Evolutionary conservation across 2,113 vertebrate genomes (phyloP), one percentile per base, ranked within the genome.

Genomic region (Vidua macroura): DNA sequence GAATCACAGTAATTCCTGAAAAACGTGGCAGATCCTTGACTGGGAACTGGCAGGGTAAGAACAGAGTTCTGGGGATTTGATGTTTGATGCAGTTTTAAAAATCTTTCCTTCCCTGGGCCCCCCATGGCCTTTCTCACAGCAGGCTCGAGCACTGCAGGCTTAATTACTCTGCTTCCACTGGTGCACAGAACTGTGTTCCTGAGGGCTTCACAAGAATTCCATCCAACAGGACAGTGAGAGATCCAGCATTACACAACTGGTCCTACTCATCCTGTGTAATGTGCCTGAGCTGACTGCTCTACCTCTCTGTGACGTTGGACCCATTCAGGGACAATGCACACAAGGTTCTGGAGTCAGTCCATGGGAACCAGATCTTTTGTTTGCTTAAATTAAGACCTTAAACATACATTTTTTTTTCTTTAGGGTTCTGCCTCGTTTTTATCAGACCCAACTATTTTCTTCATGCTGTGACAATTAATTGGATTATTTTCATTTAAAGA

Each of bases 401-500:
- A 89, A 20, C 12, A n/a, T 19, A 6, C 7, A 0, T 60, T 82
- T 80, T 1, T 82, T 85, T 67, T 88, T 21, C 21, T 67, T 81
- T 43, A 72, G 30, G 13, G 27, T 58, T 76, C 37, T 46, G 22
- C 35, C 22, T 91, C 0, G 0, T 78, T 68, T 88, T 78, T 68
- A 41, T 46, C 70, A 89, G 73, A 79, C 44, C 16, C 13, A 70
- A 78, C n/a, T 49, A 17, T 72, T 92, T 91, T 41, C 66, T 84
- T 86, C 67, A 37, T 27, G 53, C 80, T 78, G 53, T 64, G 88
- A 59, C 83, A 91, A 83, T 76, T 96, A 84, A 84, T 92, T 75
- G 69, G 44, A 78, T 94, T 89, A 74, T 89, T 92, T 94, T 79
- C 28, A 82, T 43, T 86, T 91, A 90, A 95, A 89, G 78, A 97